Evolutionary conservation across 2,888 invertebrate species (phyloP), one percentile per base, ranked within the genome.

Genomic region (Eucera pruinosa): DNA sequence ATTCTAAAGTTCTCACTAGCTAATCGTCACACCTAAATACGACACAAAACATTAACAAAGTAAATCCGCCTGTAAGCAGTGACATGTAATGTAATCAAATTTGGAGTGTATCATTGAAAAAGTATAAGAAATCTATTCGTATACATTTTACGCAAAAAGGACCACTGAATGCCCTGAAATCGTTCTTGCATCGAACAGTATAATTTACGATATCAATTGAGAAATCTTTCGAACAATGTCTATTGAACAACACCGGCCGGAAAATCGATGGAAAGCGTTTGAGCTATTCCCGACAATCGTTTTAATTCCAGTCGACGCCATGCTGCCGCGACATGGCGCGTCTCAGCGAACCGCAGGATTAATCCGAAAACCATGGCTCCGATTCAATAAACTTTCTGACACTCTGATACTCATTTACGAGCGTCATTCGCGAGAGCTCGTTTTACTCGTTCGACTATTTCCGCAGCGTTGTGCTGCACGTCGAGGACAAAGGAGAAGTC

Each of bases 351-450:
- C 43, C 43, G 33, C 36, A n/a, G 36, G 67, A 75, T 67, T 68
- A 65, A 75, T 61, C 25, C 55, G 48, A 55, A 74, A 61, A 36
- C 41, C 60, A 25, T 58, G 43, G 55, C 68, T 62, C n/a, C 39
- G 62, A 75, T 62, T 75, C 67, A 50, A 75, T 75, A 75, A 76
- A 65, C 43, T 77, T 62, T 39, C 39, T 2, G 45, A 62, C 76
- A 57, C 33, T 5, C 9, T 54, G 52, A 54, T 60, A 62, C 47
- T 39, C 50, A 52, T 76, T 68, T 68, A 55, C 67, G 41, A 68
- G 43, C 30, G 36, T n/a, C 52, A 18, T 58, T 47, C 62, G 36
- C 36, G 57, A 20, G 2, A 30, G 30, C 48, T 33, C 43, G 36
- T 69, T 57, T n/a, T 39, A 2, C 39, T 15, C 20, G 75, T 57